Evolutionary conservation across 2,888 invertebrate species (phyloP), one percentile per base, ranked within the genome.

Genomic region (Melanostoma scalare): DNA sequence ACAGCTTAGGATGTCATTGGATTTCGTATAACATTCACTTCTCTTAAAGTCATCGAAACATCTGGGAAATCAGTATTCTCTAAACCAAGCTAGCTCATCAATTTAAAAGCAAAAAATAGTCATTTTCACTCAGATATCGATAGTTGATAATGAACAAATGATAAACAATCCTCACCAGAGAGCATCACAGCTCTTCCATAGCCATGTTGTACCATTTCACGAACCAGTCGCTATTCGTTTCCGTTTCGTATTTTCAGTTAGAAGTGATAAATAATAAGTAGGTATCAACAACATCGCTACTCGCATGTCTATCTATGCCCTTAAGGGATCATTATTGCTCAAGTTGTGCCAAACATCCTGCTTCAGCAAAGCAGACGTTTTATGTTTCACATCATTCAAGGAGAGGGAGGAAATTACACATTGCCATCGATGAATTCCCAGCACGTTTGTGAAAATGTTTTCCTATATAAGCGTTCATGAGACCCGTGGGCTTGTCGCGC

Each of bases 391-490:
- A 42, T 52, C 67, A 56, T 46, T 36, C 60, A n/a, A 35, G 55
- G 58, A 56, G 50, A 6, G 36, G 61, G 53, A 72, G 77, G 55
- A 56, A 77, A 73, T 76, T 73, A 81, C 77, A 81, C 77, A 73
- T 73, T 77, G 68, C 77, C 76, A 82, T 82, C 73, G 82, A 82
- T 77, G 82, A 77, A 82, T 78, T 82, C 82, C 82, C 82, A 77
- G 73, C 82, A 82, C 77, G 82, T 82, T 77, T 82, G 73, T 58
- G 68, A 73, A 82, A 82, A 82, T 77, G 77, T 77, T 82, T 82
- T 77, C 53, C 82, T 82, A 77, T 20, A 20, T 82, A 82, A 82
- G 82, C 68, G 77, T 82, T 82, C 82, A 82, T 77, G 68, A 68
- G 72, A 77, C 82, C 82, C 82, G 63, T 78, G 82, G 82, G 82